Base-by-base conservation (phyloP, 2,797 vertebrate genomes). In the Megaceryle alcyon region DNA sequence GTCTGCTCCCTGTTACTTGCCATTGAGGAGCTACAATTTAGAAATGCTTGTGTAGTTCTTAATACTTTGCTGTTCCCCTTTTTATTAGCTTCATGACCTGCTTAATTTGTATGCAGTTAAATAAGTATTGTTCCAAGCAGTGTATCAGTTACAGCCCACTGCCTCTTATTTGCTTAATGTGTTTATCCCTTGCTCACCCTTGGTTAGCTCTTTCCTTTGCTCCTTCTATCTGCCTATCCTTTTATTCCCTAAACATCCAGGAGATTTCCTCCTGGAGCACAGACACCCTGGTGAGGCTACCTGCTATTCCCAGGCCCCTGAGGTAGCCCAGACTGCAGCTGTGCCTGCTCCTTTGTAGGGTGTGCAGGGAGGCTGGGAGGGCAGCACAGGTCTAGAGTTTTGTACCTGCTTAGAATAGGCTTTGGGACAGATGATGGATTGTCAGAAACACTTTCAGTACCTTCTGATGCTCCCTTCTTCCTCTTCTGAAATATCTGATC, bases 31-130 rank as follows among this genome's bases (percentile, higher is more conserved):
- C 12, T 25, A 6, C 16, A 3, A 78, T 92, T 95, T 71, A 78
- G 39, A 92, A 56, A 76, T 82, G 56, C 56, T 65, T 37, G 16
- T 79, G 57, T 94, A 91, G 49, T 31, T 76, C 48, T 73, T 89
- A 79, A 44, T n/a, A 48, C 63, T 60, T 68, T 28, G 72, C 80
- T 53, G 17, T 90, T 88, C 63, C 23, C 53, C 61, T 35, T 90
- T 79, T 93, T 94, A 95, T 90, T 76, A 90, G 71, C 89, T 96
- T 94, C 57, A 57, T 95, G 93, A 91, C 93, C 86, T 94, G 70
- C 91, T 96, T 97, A 97, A 97, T 97, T 94, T 82, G 78, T 0
- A 0, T 57, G 39, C 92, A 89, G 79, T 96, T 92, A 95, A 96
- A 90, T 9, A 59, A 91, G 90, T 91, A 60, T 72, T 94, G 56